Percentiles rank a stretch among this genome's conserved stretches.
Evolutionary conservation across 2,797 vertebrate genomes (phyloP).

Genomic region (Dermochelys coriacea): DNA sequence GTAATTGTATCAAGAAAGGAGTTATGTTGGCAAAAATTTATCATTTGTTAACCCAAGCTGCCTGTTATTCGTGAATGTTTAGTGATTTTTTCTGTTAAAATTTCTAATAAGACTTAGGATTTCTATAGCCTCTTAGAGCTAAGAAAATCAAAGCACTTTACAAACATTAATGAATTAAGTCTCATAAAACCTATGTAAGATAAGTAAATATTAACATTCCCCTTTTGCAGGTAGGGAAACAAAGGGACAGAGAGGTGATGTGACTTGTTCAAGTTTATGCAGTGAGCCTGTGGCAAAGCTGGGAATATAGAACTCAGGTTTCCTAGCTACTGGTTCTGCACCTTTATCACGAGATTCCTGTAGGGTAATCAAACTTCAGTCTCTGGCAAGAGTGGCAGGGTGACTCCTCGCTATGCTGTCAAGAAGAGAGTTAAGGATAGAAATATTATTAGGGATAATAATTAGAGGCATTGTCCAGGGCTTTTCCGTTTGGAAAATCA

Average conservation of each 20-base stretch:
- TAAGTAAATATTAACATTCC: background rate
- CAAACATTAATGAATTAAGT: background rate
- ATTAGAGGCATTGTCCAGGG: background rate
- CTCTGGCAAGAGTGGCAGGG: background rate
- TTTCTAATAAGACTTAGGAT: background rate
- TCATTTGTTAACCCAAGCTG: background rate
- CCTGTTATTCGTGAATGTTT: background rate
- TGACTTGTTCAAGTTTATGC: background rate
- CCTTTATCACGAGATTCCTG: background rate
- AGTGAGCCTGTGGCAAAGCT: background rate
- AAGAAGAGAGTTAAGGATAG: background rate
- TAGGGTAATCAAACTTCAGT: background rate
- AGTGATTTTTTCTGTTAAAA: background rate
- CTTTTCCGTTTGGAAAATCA: background rate
- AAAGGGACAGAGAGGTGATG: background rate
- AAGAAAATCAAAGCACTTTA: background rate
- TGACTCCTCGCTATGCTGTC: background rate
- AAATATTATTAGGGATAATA: background rate
- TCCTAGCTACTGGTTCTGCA: background rate
- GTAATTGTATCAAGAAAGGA: slow-evolving; percentile 8
- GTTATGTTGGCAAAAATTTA: background rate
- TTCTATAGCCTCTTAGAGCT: background rate
- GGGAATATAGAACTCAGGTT: background rate
- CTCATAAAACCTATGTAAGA: background rate
- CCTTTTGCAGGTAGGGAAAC: background rate